Conservation (phyloP, 1,140 invertebrate genomes). For the Idris sp. region DNA sequence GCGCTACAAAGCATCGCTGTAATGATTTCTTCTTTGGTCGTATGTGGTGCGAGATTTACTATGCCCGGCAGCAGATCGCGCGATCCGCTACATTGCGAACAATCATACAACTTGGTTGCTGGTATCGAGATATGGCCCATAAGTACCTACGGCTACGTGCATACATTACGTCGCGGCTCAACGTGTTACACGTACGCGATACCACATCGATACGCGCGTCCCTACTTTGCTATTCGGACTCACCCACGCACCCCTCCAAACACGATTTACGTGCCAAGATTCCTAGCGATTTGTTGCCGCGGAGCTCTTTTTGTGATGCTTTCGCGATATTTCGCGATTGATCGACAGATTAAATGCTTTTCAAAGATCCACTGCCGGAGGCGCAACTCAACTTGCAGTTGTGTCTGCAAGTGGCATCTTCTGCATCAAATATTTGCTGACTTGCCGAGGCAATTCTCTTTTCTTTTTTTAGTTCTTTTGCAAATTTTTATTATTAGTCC, state of each 20-base stretch:
- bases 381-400: constrained; percentile 30
- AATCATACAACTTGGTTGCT: constrained; percentile 61
- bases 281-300: constrained; percentile 47
- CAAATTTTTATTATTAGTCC: too few species aligned
- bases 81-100: constrained; percentile 52
- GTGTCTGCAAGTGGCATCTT: constrained; percentile 14
- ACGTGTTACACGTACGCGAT: constrained; percentile 54
- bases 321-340: constrained; percentile 49
- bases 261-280: constrained; percentile 52
- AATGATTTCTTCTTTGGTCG: constrained; percentile 68
- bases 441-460: background rate
- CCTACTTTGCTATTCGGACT: constrained; percentile 48
- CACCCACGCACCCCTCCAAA: constrained; percentile 48
- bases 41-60: constrained; percentile 66
- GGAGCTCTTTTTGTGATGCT: constrained; percentile 48
- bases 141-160: constrained; percentile 55
- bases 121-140: constrained; percentile 53
- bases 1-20: constrained; percentile 58
- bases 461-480: too few species aligned
- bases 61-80: constrained; percentile 58
- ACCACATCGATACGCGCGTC: constrained; percentile 44
- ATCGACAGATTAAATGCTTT: constrained; percentile 57
- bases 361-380: constrained; percentile 29
- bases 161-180: constrained; percentile 51
- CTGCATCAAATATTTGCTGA: background rate